Conservation (phyloP, 2,888 invertebrate genomes). For the Watsonalla cultraria region DNA sequence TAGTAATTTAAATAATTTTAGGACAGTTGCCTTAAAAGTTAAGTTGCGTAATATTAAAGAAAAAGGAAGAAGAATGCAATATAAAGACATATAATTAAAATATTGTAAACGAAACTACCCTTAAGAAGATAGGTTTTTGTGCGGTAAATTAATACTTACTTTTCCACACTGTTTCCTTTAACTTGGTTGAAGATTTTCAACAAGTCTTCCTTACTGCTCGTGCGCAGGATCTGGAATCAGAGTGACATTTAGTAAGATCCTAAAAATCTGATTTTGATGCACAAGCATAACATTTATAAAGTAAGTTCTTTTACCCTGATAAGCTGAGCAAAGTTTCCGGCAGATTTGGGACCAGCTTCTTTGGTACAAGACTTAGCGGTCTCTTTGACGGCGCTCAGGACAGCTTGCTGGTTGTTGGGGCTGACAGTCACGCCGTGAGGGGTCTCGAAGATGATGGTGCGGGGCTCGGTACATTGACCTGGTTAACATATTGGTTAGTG, state of each 20-base stretch:
- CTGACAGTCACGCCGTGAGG: constrained; percentile 76
- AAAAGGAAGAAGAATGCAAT: too few species aligned
- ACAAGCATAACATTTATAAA: background rate
- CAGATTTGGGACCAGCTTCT: constrained; percentile 82
- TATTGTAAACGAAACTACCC: too few species aligned
- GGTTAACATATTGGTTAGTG: background rate
- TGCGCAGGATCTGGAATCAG: constrained; percentile 77
- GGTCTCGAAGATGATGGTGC: constrained; percentile 85
- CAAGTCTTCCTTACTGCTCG: constrained; percentile 83
- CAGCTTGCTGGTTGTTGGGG: constrained; percentile 74
- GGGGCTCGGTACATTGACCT: constrained; percentile 60
- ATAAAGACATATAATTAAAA: too few species aligned
- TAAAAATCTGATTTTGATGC: background rate
- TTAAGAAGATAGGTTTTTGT: too few species aligned
- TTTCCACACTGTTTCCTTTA: constrained; percentile 78
- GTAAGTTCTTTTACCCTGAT: constrained; percentile 69
- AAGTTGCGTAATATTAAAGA: too few species aligned
- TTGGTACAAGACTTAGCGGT: constrained; percentile 79
- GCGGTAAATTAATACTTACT: constrained; percentile 48
- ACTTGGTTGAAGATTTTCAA: constrained; percentile 82
- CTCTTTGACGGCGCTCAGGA: constrained; percentile 79
- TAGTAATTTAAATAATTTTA: too few species aligned
- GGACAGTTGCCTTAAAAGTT: background rate
- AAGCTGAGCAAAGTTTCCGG: constrained; percentile 81
- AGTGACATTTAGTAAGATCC: background rate